phyloP scores from a whole-genome alignment of 1,140 invertebrate species.

The Vanessa atalanta region DNA sequence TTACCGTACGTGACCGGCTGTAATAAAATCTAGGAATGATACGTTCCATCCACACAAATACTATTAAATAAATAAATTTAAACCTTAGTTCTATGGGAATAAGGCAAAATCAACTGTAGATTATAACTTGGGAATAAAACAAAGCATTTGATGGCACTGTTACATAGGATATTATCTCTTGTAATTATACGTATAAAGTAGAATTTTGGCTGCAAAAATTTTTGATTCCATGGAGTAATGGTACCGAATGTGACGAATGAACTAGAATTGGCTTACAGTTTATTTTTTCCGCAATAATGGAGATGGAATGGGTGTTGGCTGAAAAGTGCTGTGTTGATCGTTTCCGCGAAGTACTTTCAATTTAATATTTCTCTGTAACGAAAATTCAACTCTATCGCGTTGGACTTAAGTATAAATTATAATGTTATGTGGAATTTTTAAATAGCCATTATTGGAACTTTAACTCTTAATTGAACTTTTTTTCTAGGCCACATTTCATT shows the following conservation, averaged over 20 bases:
- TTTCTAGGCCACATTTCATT: constrained; percentile 7
- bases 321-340: constrained; percentile 30
- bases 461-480: constrained; percentile 8
- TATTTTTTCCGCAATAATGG: constrained; percentile 37
- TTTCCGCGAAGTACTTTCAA: constrained; percentile 25
- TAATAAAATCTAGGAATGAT: constrained; percentile 38
- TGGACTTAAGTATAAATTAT: background rate
- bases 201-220: constrained; percentile 11
- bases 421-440: background rate
- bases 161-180: constrained; percentile 16
- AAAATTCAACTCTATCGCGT: background rate
- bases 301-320: constrained; percentile 29
- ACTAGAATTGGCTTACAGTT: constrained; percentile 38
- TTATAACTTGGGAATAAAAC: constrained; percentile 5
- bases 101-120: background rate
- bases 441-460: constrained; percentile 15
- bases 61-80: background rate
- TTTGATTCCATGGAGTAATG: constrained; percentile 25
- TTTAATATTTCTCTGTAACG: constrained; percentile 9
- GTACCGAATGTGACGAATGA: constrained; percentile 40
- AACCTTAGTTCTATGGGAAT: background rate
- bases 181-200: background rate
- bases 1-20: constrained; percentile 38
- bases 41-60: constrained; percentile 1
- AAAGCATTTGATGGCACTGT: background rate